Conservation (phyloP, 2,113 vertebrate genomes). For the Rhinolophus ferrumequinum region DNA sequence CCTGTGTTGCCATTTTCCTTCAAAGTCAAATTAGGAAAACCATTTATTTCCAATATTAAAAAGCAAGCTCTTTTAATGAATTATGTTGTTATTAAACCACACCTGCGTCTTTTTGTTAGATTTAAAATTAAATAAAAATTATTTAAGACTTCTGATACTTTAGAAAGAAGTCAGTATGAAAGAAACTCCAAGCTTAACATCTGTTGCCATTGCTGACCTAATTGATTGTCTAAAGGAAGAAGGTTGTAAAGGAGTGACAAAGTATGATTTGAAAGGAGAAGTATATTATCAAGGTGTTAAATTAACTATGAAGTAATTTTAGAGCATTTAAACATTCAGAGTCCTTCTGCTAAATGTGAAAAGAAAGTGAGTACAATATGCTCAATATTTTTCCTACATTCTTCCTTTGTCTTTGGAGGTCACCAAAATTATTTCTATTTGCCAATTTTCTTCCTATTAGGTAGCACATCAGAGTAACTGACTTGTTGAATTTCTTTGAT, state of each 20-base stretch:
- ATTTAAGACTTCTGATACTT: conserved; percentile 20
- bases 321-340: conserved; percentile 23
- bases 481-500: conserved; percentile 32
- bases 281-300: conserved; percentile 67
- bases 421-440: conserved; percentile 40
- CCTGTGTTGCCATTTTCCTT: not conserved
- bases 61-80: not conserved
- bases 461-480: conserved; percentile 12
- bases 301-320: conserved; percentile 66
- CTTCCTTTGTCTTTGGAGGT: conserved; percentile 54
- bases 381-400: conserved; percentile 5
- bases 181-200: conserved; percentile 42
- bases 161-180: not conserved
- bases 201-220: conserved; percentile 40
- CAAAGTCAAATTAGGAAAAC: not conserved
- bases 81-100: not conserved
- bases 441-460: not conserved
- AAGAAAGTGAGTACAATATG: conserved; percentile 48
- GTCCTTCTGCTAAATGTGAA: conserved; percentile 50
- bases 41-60: not conserved
- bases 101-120: not conserved
- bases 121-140: conserved; percentile 32
- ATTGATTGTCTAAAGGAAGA: conserved; percentile 38
- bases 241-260: conserved; percentile 44
- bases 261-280: conserved; percentile 58